Evolutionary conservation across 2,797 vertebrate species (phyloP), one percentile per base, ranked within the genome.

Genomic region (Chromobotia macracanthus): DNA sequence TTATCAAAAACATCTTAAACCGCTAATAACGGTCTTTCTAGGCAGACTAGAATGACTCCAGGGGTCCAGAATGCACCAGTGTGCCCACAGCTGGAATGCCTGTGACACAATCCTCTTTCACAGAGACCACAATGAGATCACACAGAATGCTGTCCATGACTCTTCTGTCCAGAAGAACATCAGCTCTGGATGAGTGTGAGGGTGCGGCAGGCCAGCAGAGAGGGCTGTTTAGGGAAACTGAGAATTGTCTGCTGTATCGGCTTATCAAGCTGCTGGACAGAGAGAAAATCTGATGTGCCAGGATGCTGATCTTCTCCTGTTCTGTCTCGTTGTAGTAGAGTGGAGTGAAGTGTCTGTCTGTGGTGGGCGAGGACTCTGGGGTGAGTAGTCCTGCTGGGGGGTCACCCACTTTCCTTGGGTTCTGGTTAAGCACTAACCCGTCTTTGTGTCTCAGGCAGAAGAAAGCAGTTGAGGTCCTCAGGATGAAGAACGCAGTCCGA

Each of bases 231-330:
- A 0, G 44, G 18, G 79, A 80, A 18, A 70, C 38, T 0, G 70
- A 79, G 61, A 68, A 84, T 35, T 88, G 77, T 15, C 48, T 73
- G 76, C 82, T 84, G 69, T 88, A 91, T n/a, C n/a, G n/a, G n/a
- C 41, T 70, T 77, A 79, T 90, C 86, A 95, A 94, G 86, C 91
- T 94, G 86, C 90, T 93, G 51, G 94, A 93, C 75, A 96, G 84
- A 0, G 93, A 94, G 19, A 91, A 93, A 83, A 96, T 95, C 89
- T 96, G 95, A 48, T 89, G 88, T 1, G 95, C 95, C 79, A 96
- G 85, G 1, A 92, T 86, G 15, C 91, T 91, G 80, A 95, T 93
- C 84, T 93, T 90, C 0, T 31, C 91, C 85, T 84, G 90, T 44
- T 95, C 94, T 61, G 72, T 71, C 81, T 91, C 90, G 0, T 79